Conservation (phyloP, 2,888 invertebrate genomes). For the Harpalus rubripes region DNA sequence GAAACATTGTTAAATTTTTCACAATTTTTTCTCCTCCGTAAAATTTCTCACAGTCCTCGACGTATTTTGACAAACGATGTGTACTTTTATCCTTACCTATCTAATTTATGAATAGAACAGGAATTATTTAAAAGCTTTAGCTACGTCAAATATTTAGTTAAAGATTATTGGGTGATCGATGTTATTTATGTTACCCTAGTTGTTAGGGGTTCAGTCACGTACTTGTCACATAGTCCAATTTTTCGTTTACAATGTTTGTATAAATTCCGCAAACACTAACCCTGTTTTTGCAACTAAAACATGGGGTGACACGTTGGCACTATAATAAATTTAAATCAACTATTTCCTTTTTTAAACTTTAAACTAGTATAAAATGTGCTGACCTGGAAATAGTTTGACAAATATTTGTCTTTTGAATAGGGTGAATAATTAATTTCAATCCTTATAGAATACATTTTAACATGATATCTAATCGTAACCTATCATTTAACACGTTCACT, state of each 20-base stretch:
- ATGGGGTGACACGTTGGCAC: too few relatives aligned
- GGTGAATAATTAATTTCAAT: too few relatives aligned
- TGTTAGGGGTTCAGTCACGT: conserved; percentile 22
- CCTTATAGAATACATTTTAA: too few relatives aligned
- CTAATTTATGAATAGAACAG: conserved; percentile 29
- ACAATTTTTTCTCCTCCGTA: conserved; percentile 7
- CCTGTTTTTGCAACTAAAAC: not conserved
- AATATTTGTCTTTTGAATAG: too few relatives aligned
- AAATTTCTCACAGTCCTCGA: conserved; percentile 17
- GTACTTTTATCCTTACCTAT: conserved; percentile 32
- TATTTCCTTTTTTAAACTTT: too few relatives aligned
- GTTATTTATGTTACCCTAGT: conserved; percentile 26
- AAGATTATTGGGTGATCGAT: conserved; percentile 39
- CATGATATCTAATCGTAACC: too few relatives aligned
- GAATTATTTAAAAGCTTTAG: conserved; percentile 21
- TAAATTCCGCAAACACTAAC: not conserved
- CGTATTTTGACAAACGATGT: conserved; percentile 21
- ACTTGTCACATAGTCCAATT: not conserved
- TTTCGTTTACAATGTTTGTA: not conserved
- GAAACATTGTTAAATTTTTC: not conserved
- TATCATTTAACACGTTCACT: too few relatives aligned
- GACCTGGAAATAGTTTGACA: too few relatives aligned
- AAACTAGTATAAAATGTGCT: too few relatives aligned
- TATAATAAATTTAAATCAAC: too few relatives aligned
- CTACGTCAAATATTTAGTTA: conserved; percentile 23